phyloP scores from a whole-genome alignment of 2,888 invertebrate genomes.

The Heteropelma amictum region DNA sequence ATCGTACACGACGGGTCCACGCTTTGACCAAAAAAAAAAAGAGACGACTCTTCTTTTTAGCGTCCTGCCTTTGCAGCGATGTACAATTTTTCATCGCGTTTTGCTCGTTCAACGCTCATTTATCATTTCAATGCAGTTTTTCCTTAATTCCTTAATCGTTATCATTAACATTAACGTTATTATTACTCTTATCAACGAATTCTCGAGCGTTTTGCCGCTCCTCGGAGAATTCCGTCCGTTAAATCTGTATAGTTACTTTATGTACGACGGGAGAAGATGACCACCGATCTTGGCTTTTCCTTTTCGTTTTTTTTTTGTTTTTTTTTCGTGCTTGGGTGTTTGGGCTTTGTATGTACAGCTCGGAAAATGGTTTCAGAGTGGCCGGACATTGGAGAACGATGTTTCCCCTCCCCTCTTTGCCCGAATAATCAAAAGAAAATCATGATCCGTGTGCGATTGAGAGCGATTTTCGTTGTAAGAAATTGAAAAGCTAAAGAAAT shows the following conservation, averaged over 20 bases:
- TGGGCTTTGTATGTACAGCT: constrained; percentile 43
- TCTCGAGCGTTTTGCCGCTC: constrained; percentile 41
- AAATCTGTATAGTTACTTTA: constrained; percentile 6
- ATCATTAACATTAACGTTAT: constrained; percentile 11
- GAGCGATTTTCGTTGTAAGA: not conserved
- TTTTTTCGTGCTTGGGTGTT: not conserved
- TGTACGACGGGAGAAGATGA: constrained; percentile 10
- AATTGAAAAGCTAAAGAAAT: not conserved
- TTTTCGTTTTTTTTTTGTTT: constrained; percentile 5
- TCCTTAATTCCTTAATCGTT: not conserved
- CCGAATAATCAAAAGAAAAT: not conserved
- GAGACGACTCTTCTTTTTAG: not conserved
- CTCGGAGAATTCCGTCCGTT: constrained; percentile 38
- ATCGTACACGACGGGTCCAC: not conserved
- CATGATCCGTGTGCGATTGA: constrained; percentile 1
- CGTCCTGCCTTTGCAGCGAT: not conserved
- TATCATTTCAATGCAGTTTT: not conserved
- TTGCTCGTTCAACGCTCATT: not conserved
- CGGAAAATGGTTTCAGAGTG: constrained; percentile 20
- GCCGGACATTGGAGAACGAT: not conserved
- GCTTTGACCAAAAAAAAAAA: not conserved
- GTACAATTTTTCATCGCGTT: not conserved
- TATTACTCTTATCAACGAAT: constrained; percentile 6
- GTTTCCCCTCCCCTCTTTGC: not conserved
- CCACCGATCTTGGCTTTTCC: constrained; percentile 19